Base-by-base conservation (phyloP, 2,888 invertebrate species). In the Protonemura montana region DNA sequence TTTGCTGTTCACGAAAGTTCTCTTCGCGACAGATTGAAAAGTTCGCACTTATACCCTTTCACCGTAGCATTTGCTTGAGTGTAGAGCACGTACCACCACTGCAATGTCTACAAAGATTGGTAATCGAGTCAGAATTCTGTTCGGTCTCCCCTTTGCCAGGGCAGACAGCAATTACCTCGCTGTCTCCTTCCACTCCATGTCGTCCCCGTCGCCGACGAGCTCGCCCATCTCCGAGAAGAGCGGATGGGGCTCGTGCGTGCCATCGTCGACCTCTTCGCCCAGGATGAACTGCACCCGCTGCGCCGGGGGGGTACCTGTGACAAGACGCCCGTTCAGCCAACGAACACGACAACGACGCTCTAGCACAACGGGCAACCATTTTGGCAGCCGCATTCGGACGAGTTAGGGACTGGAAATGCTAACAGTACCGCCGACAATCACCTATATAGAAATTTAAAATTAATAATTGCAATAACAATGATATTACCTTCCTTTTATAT, bases 161-260 rank as follows among this genome's bases (percentile, higher is more conserved):
- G 59, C 59, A 13, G 35, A 10, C 3, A 13, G 41, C 76, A 85
- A 30, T 87, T 90, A 94, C 94, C 95, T 94, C 83, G 99, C 99
- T n/a, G 98, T 98, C 92, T 99, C 99, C 91, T 98, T 97, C 99
- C 99, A 99, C 92, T 99, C 98, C 91, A 97, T 94, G 89, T 98
- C 97, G 88, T 96, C 96, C 81, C 95, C 95, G 30, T 94, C 95
- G 89, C 94, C 94, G 88, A 96, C 95, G 89, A 99, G 94, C 90
- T 98, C 98, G 90, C 98, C 98, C 98, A 99, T 98, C 93, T 99
- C 99, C 86, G 98, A 98, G 93, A 99, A 99, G 76, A 99, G 93
- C 0, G 98, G 98, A 92, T 98, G 98, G 7, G 97, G 95, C 90
- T 97, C 96, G 91, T 96, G 95, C 76, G 93, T 92, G 87, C 93